Conservation (phyloP, 2,888 invertebrate species). For the Neoitamus cyanurus region DNA sequence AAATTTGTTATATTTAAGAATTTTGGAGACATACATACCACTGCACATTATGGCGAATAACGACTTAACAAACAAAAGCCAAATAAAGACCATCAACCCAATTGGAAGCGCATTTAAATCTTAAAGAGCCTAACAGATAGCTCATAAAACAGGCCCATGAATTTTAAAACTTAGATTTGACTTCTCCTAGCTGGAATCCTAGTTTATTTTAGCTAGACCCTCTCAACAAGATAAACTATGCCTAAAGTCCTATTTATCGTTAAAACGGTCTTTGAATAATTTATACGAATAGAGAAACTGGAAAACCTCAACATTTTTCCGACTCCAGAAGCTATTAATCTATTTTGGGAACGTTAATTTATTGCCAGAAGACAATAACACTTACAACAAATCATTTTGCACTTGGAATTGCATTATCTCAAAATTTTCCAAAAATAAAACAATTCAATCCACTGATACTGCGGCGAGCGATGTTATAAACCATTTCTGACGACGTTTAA, state of each 20-base stretch:
- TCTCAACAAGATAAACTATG: neutral
- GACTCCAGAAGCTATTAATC: neutral
- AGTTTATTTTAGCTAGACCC: neutral
- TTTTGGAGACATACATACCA: no score
- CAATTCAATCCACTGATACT: neutral
- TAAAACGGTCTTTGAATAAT: neutral
- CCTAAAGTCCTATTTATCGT: neutral
- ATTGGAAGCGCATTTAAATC: no score
- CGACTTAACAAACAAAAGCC: no score
- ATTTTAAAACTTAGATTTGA: neutral
- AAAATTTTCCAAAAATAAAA: neutral
- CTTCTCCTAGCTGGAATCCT: neutral
- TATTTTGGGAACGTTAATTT: neutral
- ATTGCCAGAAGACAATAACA: neutral
- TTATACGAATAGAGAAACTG: neutral
- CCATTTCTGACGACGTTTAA: neutral
- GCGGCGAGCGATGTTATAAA: neutral
- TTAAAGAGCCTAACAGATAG: neutral
- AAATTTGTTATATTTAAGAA: no score
- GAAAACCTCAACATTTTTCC: neutral
- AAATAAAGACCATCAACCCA: no score
- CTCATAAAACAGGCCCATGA: neutral
- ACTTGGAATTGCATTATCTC: neutral
- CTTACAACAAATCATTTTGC: constrained; percentile 1
- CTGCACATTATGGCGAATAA: no score